Conservation (phyloP, 2,888 invertebrate genomes). For the Plebejus argus region DNA sequence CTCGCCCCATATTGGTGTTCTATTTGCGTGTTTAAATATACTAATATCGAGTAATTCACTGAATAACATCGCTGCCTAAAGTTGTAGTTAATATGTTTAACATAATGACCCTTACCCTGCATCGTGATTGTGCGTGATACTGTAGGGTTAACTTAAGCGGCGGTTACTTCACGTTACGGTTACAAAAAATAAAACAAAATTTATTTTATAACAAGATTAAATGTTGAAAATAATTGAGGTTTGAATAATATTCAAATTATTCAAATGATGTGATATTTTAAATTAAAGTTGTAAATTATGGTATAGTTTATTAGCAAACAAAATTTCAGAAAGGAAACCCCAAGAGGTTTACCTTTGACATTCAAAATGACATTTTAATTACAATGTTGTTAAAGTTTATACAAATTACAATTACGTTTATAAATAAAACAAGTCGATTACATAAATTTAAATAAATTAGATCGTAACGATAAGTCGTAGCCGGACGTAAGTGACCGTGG, state of each 20-base stretch:
- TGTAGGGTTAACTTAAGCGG: constrained; percentile 52
- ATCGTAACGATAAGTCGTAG: constrained; percentile 61
- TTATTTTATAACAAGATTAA: background rate
- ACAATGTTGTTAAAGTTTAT: background rate
- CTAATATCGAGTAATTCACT: constrained; percentile 69
- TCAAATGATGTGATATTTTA: background rate
- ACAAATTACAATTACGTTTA: background rate
- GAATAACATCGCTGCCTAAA: constrained; percentile 68
- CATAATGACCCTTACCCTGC: constrained; percentile 60
- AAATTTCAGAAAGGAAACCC: background rate
- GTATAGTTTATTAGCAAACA: background rate
- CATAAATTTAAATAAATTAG: constrained; percentile 47
- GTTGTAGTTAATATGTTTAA: constrained; percentile 61
- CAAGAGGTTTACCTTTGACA: background rate
- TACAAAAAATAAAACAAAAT: background rate
- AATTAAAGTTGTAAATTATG: background rate
- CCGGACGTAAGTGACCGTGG: constrained; percentile 66
- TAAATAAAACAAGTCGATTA: background rate
- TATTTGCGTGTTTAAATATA: constrained; percentile 68
- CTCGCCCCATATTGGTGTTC: constrained; percentile 45
- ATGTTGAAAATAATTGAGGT: background rate
- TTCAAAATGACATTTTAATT: background rate
- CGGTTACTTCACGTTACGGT: background rate
- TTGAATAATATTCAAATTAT: background rate
- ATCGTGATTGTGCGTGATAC: constrained; percentile 68